Conservation (phyloP, 2,888 invertebrate genomes). For the Lydus trimaculatus region DNA sequence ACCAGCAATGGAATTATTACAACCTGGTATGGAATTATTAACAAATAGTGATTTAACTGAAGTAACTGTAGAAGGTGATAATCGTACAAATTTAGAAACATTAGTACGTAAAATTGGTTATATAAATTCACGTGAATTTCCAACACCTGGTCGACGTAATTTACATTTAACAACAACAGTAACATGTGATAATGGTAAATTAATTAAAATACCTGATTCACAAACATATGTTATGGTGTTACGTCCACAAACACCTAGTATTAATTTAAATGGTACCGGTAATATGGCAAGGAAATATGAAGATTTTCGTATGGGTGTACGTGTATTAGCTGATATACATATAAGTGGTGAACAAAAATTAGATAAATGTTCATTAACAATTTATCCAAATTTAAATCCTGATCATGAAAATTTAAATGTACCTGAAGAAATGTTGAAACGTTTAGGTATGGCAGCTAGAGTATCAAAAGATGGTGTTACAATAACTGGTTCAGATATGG, state of each 20-base stretch:
- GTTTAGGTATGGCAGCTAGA: conserved; percentile 72
- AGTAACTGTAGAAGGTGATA: conserved; percentile 90
- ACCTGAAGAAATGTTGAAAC: conserved; percentile 75
- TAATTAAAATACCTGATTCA: conserved; percentile 74
- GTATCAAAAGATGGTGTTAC: conserved; percentile 91
- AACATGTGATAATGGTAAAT: conserved; percentile 75
- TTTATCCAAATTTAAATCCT: conserved; percentile 94
- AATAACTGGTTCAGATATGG: conserved; percentile 78
- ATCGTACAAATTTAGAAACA: conserved; percentile 88
- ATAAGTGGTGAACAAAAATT: conserved; percentile 79
- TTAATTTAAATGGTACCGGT: conserved; percentile 80
- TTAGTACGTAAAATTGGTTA: conserved; percentile 88
- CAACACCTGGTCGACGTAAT: conserved; percentile 94
- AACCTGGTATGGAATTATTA: conserved; percentile 80
- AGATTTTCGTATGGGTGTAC: conserved; percentile 85
- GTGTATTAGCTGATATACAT: conserved; percentile 85
- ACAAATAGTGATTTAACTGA: conserved; percentile 83
- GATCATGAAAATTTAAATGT: conserved; percentile 91
- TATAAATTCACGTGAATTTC: conserved; percentile 88
- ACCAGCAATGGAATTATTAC: conserved; percentile 76
- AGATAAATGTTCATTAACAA: conserved; percentile 93
- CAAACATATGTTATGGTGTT: conserved; percentile 89
- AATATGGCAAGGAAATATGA: conserved; percentile 87
- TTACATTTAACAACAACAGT: conserved; percentile 83
- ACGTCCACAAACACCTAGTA: conserved; percentile 84